These are phyloP conservation scores for Andrena bicolor DNA, from an alignment of 2,888 invertebrate genomes.

Conservation along the genomic window DNA sequence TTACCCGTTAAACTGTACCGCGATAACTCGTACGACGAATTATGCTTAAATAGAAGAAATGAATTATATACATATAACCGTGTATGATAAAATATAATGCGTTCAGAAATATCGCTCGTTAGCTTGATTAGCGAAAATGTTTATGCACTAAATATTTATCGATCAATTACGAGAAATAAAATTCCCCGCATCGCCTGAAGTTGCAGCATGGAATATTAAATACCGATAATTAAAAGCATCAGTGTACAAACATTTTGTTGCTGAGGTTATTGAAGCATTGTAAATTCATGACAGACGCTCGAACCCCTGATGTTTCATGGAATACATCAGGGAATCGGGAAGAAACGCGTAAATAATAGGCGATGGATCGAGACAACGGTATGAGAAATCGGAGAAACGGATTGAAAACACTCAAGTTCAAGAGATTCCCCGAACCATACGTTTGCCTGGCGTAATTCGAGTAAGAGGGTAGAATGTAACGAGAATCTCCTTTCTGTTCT, in stretches of 20 bases:
- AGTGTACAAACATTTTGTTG: neutral
- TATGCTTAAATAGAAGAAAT: neutral
- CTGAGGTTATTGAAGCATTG: no score
- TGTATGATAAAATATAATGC: neutral
- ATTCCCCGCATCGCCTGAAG: neutral
- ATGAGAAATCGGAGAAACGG: conserved; percentile 45
- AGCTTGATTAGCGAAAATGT: neutral
- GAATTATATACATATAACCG: neutral
- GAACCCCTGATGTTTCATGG: neutral
- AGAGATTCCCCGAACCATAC: conserved; percentile 63
- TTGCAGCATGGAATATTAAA: neutral
- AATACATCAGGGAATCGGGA: neutral
- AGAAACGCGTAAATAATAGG: neutral
- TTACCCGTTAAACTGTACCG: neutral
- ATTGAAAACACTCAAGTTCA: conserved; percentile 59
- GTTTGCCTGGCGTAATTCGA: conserved; percentile 67
- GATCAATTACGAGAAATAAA: neutral
- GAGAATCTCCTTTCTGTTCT: conserved; percentile 50
- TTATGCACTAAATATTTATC: neutral
- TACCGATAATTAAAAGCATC: neutral
- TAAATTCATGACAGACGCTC: neutral
- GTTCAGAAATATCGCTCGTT: neutral
- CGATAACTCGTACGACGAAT: neutral
- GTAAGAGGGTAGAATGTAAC: conserved; percentile 65
- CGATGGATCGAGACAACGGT: neutral